Conservation (phyloP, 2,888 invertebrate species). For the Aphrophora alni region DNA sequence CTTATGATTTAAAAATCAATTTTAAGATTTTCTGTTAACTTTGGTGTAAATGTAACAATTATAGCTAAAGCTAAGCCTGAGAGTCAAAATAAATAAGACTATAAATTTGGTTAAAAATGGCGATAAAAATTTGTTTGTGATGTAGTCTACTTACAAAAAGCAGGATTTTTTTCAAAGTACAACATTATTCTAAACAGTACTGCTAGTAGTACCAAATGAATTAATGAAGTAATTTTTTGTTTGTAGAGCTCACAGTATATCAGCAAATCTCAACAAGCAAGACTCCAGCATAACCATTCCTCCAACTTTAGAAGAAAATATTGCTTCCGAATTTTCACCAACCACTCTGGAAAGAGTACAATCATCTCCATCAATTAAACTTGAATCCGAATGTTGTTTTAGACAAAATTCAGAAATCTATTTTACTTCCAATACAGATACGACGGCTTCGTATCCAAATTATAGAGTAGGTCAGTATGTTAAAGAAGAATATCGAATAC, state of each 20-base stretch:
- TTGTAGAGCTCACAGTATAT: constrained; percentile 35
- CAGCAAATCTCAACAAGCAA: constrained; percentile 19
- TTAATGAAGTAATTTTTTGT: neutral
- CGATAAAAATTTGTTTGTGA: too few species aligned
- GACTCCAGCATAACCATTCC: constrained; percentile 6
- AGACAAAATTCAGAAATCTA: neutral
- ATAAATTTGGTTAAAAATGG: too few species aligned
- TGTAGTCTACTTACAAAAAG: too few species aligned
- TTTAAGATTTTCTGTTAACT: too few species aligned
- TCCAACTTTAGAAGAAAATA: constrained; percentile 26
- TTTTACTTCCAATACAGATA: neutral
- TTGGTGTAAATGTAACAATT: too few species aligned
- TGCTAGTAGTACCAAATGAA: too few species aligned
- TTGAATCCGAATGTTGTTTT: neutral
- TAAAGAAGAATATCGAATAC: neutral
- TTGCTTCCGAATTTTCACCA: neutral
- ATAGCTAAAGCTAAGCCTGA: too few species aligned
- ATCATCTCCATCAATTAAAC: constrained; percentile 8
- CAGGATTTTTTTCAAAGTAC: too few species aligned
- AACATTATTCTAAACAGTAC: too few species aligned
- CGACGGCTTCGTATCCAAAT: neutral
- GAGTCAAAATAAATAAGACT: too few species aligned
- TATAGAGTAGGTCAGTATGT: neutral
- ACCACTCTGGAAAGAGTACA: neutral
- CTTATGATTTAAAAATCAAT: too few species aligned